These are phyloP conservation scores for Menidia menidia DNA, from an alignment of 2,797 vertebrate species.

Conservation along the genomic window DNA sequence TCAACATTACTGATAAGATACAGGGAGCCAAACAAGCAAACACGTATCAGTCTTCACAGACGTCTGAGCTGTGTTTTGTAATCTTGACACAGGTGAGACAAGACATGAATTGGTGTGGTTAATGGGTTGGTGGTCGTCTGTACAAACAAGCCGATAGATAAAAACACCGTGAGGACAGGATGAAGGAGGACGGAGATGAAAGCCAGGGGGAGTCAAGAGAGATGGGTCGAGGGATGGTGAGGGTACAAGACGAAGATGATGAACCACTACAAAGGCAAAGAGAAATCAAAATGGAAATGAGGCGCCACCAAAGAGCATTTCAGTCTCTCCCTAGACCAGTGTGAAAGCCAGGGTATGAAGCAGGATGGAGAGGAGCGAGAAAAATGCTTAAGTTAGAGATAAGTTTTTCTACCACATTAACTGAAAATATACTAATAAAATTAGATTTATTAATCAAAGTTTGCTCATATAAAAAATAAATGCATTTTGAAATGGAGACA, in stretches of 20 bases:
- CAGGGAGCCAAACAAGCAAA: slow-evolving; percentile 6
- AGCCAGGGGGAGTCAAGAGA: slow-evolving; percentile 64
- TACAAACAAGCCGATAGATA: slow-evolving; percentile 68
- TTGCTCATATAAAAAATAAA: not conserved
- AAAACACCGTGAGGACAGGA: slow-evolving; percentile 63
- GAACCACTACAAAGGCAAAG: slow-evolving; percentile 76
- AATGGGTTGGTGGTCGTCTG: slow-evolving; percentile 60
- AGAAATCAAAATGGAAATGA: slow-evolving; percentile 83
- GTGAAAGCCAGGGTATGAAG: slow-evolving; percentile 51
- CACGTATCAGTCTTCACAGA: slow-evolving; percentile 31
- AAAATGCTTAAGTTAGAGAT: slow-evolving; percentile 5
- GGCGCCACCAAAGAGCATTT: slow-evolving; percentile 67
- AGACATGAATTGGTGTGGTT: slow-evolving; percentile 44
- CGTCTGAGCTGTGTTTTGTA: slow-evolving; percentile 47
- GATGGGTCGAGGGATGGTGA: slow-evolving; percentile 50
- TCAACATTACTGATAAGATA: slow-evolving; percentile 32
- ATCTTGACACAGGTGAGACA: slow-evolving; percentile 55
- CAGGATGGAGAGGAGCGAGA: slow-evolving; percentile 2
- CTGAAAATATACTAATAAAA: slow-evolving; percentile 2
- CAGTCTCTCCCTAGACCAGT: slow-evolving; percentile 58
- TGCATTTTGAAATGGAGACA: not conserved
- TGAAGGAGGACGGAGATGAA: slow-evolving; percentile 67
- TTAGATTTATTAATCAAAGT: not conserved
- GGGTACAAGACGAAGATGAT: slow-evolving; percentile 65
- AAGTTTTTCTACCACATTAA: slow-evolving; percentile 6